phyloP scores from a whole-genome alignment of 1,140 invertebrate genomes.

The Ostrea edulis region DNA sequence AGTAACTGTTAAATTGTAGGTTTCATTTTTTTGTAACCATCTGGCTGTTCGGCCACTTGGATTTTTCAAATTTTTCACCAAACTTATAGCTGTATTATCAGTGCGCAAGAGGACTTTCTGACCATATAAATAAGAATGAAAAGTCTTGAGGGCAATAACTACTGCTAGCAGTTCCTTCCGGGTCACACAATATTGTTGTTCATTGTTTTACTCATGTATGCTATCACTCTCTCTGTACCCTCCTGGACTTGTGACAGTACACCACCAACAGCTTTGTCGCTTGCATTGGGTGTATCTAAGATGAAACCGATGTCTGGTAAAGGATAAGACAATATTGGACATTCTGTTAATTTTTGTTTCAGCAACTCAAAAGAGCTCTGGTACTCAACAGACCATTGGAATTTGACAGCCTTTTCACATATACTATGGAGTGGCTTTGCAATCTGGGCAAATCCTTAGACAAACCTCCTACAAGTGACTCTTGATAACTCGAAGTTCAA shows the following conservation, averaged over 20 bases:
- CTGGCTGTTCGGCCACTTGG: constrained; percentile 65
- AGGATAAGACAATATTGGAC: constrained; percentile 66
- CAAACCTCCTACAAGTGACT: constrained; percentile 19
- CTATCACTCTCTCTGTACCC: neutral
- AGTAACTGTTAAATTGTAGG: constrained; percentile 64
- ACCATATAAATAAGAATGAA: constrained; percentile 38
- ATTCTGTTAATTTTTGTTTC: constrained; percentile 61
- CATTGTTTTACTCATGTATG: neutral
- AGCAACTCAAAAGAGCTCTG: constrained; percentile 29
- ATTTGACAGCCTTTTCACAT: neutral
- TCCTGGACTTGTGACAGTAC: neutral
- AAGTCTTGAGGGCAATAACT: too few species aligned
- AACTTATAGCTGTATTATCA: constrained; percentile 68
- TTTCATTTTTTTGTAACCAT: constrained; percentile 66
- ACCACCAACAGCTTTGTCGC: neutral
- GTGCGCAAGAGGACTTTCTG: constrained; percentile 58
- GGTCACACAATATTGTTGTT: too few species aligned
- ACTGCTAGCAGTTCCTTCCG: too few species aligned
- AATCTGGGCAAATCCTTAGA: neutral
- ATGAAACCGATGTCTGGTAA: constrained; percentile 71
- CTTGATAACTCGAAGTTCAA: too few species aligned
- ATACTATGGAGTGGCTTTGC: constrained; percentile 22
- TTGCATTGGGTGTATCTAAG: constrained; percentile 77
- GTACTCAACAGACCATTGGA: neutral
- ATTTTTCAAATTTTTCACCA: constrained; percentile 59